phyloP scores from a whole-genome alignment of 2,113 vertebrate species.

The Lucifuga dentata region DNA sequence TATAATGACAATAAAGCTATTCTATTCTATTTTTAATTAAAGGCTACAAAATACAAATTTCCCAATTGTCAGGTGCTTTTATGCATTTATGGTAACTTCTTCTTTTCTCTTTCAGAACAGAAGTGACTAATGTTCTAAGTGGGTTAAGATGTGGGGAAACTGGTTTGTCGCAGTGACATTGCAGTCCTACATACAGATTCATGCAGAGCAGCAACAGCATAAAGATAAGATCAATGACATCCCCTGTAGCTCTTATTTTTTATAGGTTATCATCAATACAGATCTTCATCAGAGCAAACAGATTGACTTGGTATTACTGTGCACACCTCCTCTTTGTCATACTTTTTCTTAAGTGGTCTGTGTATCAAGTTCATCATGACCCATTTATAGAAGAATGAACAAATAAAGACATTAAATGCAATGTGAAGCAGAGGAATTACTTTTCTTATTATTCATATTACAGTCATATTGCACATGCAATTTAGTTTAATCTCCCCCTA shows the following conservation, averaged over 20 bases:
- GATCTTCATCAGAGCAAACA: constrained; percentile 8
- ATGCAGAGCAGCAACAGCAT: not conserved
- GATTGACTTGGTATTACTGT: not conserved
- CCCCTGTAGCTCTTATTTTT: not conserved
- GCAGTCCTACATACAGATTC: not conserved
- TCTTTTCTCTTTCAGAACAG: not conserved
- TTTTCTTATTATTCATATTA: not conserved
- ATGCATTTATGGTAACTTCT: not conserved
- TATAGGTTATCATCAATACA: not conserved
- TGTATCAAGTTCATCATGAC: not conserved
- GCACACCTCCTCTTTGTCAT: not conserved
- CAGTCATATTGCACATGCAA: too few species aligned
- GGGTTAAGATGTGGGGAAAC: constrained; percentile 1
- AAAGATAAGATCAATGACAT: constrained; percentile 58
- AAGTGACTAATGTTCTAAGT: not conserved
- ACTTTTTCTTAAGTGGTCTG: not conserved
- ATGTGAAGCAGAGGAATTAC: too few species aligned
- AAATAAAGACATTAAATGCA: not conserved
- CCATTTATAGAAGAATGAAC: not conserved
- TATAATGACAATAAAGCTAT: too few species aligned
- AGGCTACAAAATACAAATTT: too few species aligned
- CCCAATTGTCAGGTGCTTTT: too few species aligned
- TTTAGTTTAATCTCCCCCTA: not conserved
- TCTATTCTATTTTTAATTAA: too few species aligned
- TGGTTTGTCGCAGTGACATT: not conserved